Evolutionary conservation across 2,888 invertebrate species (phyloP).

Genomic region (Ennomos fuscantarius): DNA sequence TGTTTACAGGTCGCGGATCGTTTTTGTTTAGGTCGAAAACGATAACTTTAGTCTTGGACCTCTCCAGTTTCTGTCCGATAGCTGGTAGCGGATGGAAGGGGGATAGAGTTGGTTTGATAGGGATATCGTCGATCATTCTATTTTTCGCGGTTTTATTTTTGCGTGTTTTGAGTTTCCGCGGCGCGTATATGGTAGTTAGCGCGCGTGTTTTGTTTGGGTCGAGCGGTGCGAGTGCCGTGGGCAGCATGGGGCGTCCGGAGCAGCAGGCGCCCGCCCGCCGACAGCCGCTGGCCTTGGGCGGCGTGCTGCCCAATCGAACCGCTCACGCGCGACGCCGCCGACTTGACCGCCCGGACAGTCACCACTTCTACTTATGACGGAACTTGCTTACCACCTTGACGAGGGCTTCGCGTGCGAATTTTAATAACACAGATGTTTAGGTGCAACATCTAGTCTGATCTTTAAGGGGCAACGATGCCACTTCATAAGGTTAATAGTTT

Average conservation of each 20-base stretch:
- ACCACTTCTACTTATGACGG: slow-evolving; percentile 18
- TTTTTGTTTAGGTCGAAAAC: slow-evolving; percentile 69
- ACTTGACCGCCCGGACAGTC: slow-evolving; percentile 30
- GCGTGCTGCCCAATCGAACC: slow-evolving; percentile 42
- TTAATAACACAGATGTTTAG: not conserved
- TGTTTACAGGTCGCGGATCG: slow-evolving; percentile 51
- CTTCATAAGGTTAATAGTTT: too few species aligned
- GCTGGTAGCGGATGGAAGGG: slow-evolving; percentile 80
- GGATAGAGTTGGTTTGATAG: slow-evolving; percentile 67
- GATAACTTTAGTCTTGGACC: slow-evolving; percentile 70
- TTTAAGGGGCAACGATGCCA: not conserved
- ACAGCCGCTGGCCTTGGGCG: slow-evolving; percentile 68
- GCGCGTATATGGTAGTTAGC: slow-evolving; percentile 78
- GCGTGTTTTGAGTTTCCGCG: slow-evolving; percentile 69
- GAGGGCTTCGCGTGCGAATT: slow-evolving; percentile 11
- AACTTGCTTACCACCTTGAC: slow-evolving; percentile 8
- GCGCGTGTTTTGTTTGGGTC: slow-evolving; percentile 75
- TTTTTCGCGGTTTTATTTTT: slow-evolving; percentile 71
- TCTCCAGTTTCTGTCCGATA: slow-evolving; percentile 71
- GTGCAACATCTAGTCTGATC: not conserved
- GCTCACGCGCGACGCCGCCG: slow-evolving; percentile 33
- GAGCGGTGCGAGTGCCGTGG: slow-evolving; percentile 72
- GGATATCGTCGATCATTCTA: slow-evolving; percentile 75
- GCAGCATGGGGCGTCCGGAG: slow-evolving; percentile 72
- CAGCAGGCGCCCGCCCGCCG: slow-evolving; percentile 67